Percentiles rank a stretch among this genome's conserved stretches.
phyloP scores from a whole-genome alignment of 2,888 invertebrate species.

The Ormia ochracea region DNA sequence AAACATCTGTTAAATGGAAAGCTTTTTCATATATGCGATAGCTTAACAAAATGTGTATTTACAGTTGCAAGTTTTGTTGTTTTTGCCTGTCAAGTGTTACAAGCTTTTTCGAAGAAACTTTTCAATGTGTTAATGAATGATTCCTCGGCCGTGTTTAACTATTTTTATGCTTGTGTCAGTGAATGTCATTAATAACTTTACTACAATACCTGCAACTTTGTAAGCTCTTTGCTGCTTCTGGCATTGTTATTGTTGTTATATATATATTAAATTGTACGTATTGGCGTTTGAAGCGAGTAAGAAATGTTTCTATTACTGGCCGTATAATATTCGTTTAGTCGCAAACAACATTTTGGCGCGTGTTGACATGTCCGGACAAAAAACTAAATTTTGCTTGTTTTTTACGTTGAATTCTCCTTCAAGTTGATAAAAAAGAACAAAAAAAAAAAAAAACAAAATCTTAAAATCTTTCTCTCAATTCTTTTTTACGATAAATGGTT shows the following conservation, averaged over 20 bases:
- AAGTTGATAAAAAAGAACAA: not conserved
- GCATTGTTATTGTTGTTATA: too few species aligned
- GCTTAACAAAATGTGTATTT: constrained; percentile 7
- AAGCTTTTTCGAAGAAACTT: constrained; percentile 47
- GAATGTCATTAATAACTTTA: constrained; percentile 60
- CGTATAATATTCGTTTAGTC: constrained; percentile 67
- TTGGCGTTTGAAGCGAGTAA: constrained; percentile 3
- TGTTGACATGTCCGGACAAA: constrained; percentile 72
- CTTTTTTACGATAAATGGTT: not conserved
- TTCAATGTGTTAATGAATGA: constrained; percentile 31
- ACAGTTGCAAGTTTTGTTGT: not conserved
- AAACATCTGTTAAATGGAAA: constrained; percentile 66
- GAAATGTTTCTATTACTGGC: constrained; percentile 32
- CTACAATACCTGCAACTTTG: constrained; percentile 18
- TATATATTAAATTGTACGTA: too few species aligned
- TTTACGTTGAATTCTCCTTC: constrained; percentile 55
- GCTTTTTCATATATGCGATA: not conserved
- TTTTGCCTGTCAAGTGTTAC: constrained; percentile 22
- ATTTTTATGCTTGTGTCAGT: constrained; percentile 54
- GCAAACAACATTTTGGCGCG: constrained; percentile 76
- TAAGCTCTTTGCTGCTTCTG: constrained; percentile 14
- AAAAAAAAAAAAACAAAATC: not conserved
- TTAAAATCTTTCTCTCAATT: constrained; percentile 23
- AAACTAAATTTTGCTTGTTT: constrained; percentile 71
- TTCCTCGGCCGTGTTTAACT: not conserved